phyloP scores from a whole-genome alignment of 2,888 invertebrate genomes.

The Brachynemurus nebulosus region DNA sequence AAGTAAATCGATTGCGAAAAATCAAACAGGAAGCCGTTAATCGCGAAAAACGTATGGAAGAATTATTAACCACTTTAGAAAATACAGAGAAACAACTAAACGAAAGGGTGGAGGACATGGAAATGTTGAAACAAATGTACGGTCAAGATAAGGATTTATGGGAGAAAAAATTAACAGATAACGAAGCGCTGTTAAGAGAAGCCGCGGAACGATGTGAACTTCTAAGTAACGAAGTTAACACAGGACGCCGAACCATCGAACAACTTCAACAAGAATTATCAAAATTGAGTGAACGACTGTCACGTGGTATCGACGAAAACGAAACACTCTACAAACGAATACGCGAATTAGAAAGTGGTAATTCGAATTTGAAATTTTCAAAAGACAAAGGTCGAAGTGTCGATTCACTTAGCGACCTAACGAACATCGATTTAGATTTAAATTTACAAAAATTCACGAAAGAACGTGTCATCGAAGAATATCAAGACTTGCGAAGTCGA shows the following conservation, averaged over 20 bases:
- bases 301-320: slow-evolving; percentile 63
- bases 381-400: slow-evolving; percentile 50
- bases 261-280: slow-evolving; percentile 53
- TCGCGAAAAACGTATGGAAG: slow-evolving; percentile 63
- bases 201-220: slow-evolving; percentile 50
- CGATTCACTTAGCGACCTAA: slow-evolving; percentile 67
- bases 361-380: slow-evolving; percentile 34
- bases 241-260: slow-evolving; percentile 49
- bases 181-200: slow-evolving; percentile 51
- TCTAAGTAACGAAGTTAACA: slow-evolving; percentile 48
- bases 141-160: slow-evolving; percentile 51
- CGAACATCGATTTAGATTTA: slow-evolving; percentile 61
- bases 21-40: slow-evolving; percentile 53
- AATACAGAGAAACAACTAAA: slow-evolving; percentile 63
- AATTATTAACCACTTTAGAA: slow-evolving; percentile 59
- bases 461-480: slow-evolving; percentile 66
- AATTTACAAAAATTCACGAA: slow-evolving; percentile 61
- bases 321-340: slow-evolving; percentile 56
- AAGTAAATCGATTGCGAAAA: slow-evolving; percentile 55
- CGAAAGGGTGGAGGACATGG: slow-evolving; percentile 48
- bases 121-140: slow-evolving; percentile 44
- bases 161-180: slow-evolving; percentile 46
- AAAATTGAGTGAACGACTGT: slow-evolving; percentile 48
- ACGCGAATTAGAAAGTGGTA: slow-evolving; percentile 52
- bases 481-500: slow-evolving; percentile 57